phyloP scores from a whole-genome alignment of 2,797 vertebrate species.

The Coluber constrictor region DNA sequence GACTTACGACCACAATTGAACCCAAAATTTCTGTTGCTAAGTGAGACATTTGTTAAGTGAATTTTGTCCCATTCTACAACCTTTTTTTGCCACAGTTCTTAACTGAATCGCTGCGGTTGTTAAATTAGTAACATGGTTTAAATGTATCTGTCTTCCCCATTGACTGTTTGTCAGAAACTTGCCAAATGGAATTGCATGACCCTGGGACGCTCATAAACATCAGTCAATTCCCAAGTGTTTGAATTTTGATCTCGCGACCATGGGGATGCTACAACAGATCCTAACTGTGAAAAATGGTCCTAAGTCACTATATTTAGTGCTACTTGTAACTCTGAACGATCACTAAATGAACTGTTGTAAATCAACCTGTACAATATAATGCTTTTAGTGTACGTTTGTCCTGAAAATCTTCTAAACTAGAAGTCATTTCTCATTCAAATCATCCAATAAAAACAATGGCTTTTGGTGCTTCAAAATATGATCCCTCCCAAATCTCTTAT shows the following conservation, averaged over 20 bases:
- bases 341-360: background rate
- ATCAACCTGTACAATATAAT: background rate
- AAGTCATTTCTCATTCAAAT: background rate
- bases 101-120: background rate
- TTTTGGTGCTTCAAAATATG: constrained; percentile 23
- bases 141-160: background rate
- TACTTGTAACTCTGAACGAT: background rate
- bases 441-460: constrained; percentile 19
- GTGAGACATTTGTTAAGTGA: background rate
- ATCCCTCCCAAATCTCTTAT: constrained; percentile 33
- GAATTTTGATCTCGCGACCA: background rate
- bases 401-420: background rate
- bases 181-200: too few species aligned
- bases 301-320: background rate
- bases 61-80: background rate
- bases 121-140: background rate
- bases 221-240: background rate
- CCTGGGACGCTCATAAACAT: background rate
- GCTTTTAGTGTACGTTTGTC: background rate
- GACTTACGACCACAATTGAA: too few species aligned
- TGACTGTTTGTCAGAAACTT: too few species aligned
- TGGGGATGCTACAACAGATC: background rate
- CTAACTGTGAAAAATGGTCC: background rate
- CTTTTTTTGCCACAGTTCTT: background rate
- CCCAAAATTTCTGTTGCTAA: background rate